Percentiles rank a stretch among this genome's conserved stretches.
phyloP scores from a whole-genome alignment of 2,888 invertebrate genomes.

The Macrophya annulata region DNA sequence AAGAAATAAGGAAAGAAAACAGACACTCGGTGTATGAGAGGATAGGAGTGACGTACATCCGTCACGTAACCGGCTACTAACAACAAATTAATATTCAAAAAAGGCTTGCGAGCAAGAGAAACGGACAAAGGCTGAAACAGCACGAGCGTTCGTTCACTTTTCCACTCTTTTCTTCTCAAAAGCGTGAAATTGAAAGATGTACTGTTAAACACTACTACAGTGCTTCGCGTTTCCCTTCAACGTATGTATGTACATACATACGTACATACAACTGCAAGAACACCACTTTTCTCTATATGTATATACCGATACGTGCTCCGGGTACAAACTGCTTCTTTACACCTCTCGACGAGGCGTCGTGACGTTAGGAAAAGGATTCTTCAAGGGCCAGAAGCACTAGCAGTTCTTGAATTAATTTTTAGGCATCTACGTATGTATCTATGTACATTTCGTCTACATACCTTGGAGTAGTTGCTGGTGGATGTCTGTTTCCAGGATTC shows the following conservation, averaged over 20 bases:
- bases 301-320: conserved; percentile 30
- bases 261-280: background rate
- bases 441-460: conserved; percentile 58
- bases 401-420: background rate
- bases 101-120: conserved; percentile 12
- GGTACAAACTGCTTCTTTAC: conserved; percentile 23
- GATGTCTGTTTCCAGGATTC: conserved; percentile 73
- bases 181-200: conserved; percentile 55
- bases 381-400: background rate
- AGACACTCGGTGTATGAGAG: background rate
- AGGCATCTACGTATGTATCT: background rate
- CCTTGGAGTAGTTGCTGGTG: conserved; percentile 73
- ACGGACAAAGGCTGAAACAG: conserved; percentile 21
- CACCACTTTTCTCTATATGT: background rate
- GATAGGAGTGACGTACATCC: background rate
- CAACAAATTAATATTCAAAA: conserved; percentile 39
- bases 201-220: conserved; percentile 16
- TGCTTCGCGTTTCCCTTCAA: background rate
- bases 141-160: conserved; percentile 27
- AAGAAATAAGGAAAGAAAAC: too few relatives aligned
- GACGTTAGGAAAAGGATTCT: conserved; percentile 19
- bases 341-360: background rate
- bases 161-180: conserved; percentile 36
- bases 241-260: too few relatives aligned
- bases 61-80: background rate